phyloP scores from a whole-genome alignment of 2,888 invertebrate genomes.

The Trichacis sp. region DNA sequence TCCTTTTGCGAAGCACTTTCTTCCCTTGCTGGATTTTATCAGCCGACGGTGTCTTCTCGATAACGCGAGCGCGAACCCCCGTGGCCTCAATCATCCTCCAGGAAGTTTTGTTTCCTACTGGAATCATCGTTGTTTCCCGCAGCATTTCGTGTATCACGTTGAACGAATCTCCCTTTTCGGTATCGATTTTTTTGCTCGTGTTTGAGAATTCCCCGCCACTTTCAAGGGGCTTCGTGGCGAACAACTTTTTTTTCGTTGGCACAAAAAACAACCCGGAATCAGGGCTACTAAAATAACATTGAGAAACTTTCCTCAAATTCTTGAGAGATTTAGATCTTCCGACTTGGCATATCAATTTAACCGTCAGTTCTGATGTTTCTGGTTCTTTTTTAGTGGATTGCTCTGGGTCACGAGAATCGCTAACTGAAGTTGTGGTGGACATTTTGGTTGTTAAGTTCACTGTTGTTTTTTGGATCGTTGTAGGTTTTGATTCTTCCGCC shows the following conservation, averaged over 20 bases:
- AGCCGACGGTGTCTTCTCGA: slow-evolving; percentile 16
- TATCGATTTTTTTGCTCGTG: background rate
- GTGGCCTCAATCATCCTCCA: slow-evolving; percentile 33
- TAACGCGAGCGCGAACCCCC: slow-evolving; percentile 26
- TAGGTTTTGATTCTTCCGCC: background rate
- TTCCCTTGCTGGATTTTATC: slow-evolving; percentile 13
- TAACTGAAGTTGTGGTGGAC: background rate
- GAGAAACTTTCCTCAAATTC: slow-evolving; percentile 23
- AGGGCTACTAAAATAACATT: slow-evolving; percentile 24
- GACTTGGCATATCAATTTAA: slow-evolving; percentile 26
- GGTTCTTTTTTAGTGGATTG: slow-evolving; percentile 11
- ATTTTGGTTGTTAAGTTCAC: background rate
- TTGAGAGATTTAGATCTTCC: slow-evolving; percentile 16
- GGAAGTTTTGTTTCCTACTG: slow-evolving; percentile 20
- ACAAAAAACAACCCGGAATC: slow-evolving; percentile 22
- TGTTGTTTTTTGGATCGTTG: background rate
- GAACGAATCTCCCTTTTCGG: slow-evolving; percentile 10
- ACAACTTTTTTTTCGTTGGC: slow-evolving; percentile 20
- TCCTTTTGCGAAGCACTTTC: slow-evolving; percentile 5
- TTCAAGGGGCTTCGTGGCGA: slow-evolving; percentile 8
- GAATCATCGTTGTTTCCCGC: slow-evolving; percentile 18
- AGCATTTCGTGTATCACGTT: slow-evolving; percentile 23
- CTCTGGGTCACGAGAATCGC: background rate
- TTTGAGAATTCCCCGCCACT: slow-evolving; percentile 5
- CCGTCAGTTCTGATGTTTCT: too few relatives aligned